These are phyloP conservation scores for Meganola albula DNA, from an alignment of 2,888 invertebrate species.

Conservation along the genomic window DNA sequence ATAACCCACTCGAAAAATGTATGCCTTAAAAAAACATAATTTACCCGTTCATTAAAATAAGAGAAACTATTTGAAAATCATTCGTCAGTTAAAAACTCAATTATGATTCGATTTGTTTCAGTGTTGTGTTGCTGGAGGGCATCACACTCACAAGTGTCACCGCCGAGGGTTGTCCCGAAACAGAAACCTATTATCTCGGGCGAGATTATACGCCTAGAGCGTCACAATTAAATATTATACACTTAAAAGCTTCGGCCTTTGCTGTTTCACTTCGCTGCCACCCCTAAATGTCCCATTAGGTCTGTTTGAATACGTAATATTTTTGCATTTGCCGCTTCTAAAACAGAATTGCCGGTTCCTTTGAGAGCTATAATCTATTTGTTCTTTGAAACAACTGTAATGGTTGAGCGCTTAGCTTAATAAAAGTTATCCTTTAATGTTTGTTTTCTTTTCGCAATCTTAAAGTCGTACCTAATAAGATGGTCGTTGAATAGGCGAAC, in stretches of 20 bases:
- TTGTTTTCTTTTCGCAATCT: slow-evolving; percentile 30
- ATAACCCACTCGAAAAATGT: slow-evolving; percentile 33
- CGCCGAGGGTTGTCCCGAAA: slow-evolving; percentile 73
- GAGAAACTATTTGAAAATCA: slow-evolving; percentile 39
- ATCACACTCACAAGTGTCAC: slow-evolving; percentile 72
- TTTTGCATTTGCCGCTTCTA: slow-evolving; percentile 76
- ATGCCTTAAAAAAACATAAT: slow-evolving; percentile 16
- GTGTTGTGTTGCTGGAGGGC: slow-evolving; percentile 66
- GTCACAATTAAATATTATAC: slow-evolving; percentile 79
- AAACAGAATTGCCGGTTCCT: slow-evolving; percentile 75
- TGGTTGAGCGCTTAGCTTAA: slow-evolving; percentile 67
- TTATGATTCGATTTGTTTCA: slow-evolving; percentile 74
- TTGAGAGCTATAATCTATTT: slow-evolving; percentile 77
- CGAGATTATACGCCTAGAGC: slow-evolving; percentile 79
- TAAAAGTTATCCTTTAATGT: slow-evolving; percentile 60
- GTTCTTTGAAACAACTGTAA: slow-evolving; percentile 75
- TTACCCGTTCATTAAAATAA: slow-evolving; percentile 18
- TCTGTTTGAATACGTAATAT: slow-evolving; percentile 79
- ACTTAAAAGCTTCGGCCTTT: slow-evolving; percentile 79
- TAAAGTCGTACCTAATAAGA: slow-evolving; percentile 14
- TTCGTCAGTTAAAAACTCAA: slow-evolving; percentile 64
- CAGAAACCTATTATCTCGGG: slow-evolving; percentile 79
- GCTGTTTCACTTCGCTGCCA: slow-evolving; percentile 77
- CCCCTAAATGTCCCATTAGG: slow-evolving; percentile 78
- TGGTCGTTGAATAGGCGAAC: slow-evolving; percentile 8